These are phyloP conservation scores for Periplaneta americana DNA, from an alignment of 1,140 invertebrate species.

Conservation along the genomic window DNA sequence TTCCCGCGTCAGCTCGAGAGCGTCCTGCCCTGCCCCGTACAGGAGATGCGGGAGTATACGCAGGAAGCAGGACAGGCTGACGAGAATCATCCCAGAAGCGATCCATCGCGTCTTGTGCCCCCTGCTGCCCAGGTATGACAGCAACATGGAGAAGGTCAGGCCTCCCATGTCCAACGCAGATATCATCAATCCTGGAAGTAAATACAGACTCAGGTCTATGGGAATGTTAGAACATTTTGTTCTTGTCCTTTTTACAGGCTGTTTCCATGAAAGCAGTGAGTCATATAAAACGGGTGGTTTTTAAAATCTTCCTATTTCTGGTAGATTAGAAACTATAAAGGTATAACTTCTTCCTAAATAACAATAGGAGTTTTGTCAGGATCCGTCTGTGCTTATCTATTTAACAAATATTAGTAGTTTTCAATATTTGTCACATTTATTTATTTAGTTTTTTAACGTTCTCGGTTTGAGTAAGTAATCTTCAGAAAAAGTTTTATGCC, in stretches of 20 bases:
- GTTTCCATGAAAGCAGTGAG: no score
- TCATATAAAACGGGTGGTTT: no score
- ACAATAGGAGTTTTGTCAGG: no score
- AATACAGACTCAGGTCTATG: not conserved
- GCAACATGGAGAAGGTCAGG: not conserved
- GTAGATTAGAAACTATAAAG: no score
- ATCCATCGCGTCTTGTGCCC: slow-evolving; percentile 19
- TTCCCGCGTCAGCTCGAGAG: slow-evolving; percentile 27
- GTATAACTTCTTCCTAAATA: no score
- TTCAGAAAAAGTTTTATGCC: no score
- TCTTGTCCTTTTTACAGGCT: not conserved
- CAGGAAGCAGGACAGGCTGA: slow-evolving; percentile 11
- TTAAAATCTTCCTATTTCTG: no score
- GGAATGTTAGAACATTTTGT: not conserved
- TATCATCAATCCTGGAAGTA: not conserved
- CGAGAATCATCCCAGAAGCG: slow-evolving; percentile 3
- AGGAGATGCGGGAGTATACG: slow-evolving; percentile 38
- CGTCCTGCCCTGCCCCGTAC: slow-evolving; percentile 37
- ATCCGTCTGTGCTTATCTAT: no score
- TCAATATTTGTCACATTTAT: no score
- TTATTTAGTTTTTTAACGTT: no score
- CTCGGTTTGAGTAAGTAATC: no score
- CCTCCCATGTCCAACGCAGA: not conserved
- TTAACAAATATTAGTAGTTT: no score
- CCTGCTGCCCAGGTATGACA: slow-evolving; percentile 14